Conservation (phyloP, 1,140 invertebrate species). For the Caenorhabditis brenneri region DNA sequence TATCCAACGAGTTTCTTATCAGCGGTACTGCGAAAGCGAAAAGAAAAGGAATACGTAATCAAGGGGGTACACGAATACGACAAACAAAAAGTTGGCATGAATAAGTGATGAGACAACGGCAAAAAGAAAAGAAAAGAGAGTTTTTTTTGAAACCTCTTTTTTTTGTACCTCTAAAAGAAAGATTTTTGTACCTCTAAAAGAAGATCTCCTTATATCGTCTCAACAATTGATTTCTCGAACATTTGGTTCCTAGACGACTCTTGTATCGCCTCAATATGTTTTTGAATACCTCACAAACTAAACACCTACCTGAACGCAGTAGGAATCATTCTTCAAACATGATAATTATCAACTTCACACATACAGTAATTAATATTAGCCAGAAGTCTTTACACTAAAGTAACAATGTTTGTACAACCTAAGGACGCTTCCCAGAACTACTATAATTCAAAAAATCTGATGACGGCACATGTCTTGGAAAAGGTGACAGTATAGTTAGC, state of each 20-base stretch:
- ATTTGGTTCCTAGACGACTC: too few relatives aligned
- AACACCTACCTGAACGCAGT: too few relatives aligned
- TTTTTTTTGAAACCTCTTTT: background rate
- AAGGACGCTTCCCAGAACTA: background rate
- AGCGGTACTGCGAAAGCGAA: background rate
- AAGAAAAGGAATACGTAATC: slow-evolving; percentile 35
- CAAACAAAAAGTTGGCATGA: slow-evolving; percentile 21
- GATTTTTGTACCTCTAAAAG: too few relatives aligned
- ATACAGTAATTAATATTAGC: background rate
- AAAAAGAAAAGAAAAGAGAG: background rate
- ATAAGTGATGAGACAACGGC: slow-evolving; percentile 29
- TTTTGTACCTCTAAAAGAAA: background rate
- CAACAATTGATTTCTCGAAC: too few relatives aligned
- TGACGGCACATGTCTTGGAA: background rate
- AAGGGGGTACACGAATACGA: background rate
- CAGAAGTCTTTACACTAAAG: background rate
- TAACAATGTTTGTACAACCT: background rate
- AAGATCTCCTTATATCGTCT: background rate
- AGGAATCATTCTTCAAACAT: background rate
- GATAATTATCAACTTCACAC: background rate
- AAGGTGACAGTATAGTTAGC: slow-evolving; percentile 18
- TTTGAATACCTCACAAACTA: too few relatives aligned
- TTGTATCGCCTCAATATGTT: too few relatives aligned
- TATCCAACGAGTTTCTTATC: background rate
- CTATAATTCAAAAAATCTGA: background rate